Evolutionary conservation across 1,140 invertebrate species (phyloP).

Genomic region (Thaumatotibia leucotreta): DNA sequence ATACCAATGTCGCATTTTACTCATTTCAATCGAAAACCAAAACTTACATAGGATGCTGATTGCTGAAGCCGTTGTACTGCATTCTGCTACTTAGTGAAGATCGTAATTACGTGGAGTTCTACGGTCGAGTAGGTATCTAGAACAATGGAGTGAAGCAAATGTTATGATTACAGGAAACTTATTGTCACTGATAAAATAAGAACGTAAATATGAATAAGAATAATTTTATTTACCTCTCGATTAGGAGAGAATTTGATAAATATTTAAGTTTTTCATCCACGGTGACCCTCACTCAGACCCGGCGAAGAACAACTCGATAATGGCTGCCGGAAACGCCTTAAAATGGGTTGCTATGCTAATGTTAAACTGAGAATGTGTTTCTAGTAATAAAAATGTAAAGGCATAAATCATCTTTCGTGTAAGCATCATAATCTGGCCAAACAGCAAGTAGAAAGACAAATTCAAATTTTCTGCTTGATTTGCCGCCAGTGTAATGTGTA

Average conservation of each 20-base stretch:
- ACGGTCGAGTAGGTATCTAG: conserved; percentile 67
- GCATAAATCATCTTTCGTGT: no score
- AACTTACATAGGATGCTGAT: conserved; percentile 74
- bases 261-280: conserved; percentile 64
- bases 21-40: conserved; percentile 29
- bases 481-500: no score
- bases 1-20: conserved; percentile 12
- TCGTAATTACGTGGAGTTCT: conserved; percentile 54
- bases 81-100: conserved; percentile 49
- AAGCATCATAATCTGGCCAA: no score
- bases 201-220: conserved; percentile 11
- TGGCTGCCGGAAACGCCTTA: conserved; percentile 46
- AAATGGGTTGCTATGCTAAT: background rate
- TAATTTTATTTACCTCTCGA: conserved; percentile 65
- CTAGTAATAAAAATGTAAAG: background rate
- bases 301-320: conserved; percentile 79
- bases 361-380: background rate
- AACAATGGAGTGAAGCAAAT: conserved; percentile 36
- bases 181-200: background rate
- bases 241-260: conserved; percentile 67
- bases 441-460: no score
- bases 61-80: conserved; percentile 75
- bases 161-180: conserved; percentile 14
- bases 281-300: conserved; percentile 67
- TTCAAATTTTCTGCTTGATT: no score